A percentile compares a stretch with the other conserved stretches of the same genome.
Evolutionary conservation across 2,888 invertebrate genomes (phyloP).

Genomic region (Nomada lathburiana): DNA sequence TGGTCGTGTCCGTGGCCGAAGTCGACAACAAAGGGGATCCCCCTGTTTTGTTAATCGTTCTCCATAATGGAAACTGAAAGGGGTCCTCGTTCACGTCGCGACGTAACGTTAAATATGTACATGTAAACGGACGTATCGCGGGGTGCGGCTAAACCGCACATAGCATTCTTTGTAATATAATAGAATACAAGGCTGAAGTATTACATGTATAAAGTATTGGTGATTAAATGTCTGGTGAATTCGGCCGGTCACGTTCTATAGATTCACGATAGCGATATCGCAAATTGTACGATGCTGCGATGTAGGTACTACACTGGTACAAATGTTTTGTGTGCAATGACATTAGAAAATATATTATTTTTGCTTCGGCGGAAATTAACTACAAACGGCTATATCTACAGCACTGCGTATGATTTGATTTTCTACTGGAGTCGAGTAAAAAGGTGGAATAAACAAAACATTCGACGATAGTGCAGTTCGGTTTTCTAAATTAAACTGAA

Average conservation of each 20-base stretch:
- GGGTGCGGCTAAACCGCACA: conserved; percentile 25
- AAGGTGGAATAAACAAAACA: too few species aligned
- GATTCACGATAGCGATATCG: background rate
- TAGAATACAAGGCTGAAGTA: conserved; percentile 24
- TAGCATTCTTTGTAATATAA: conserved; percentile 43
- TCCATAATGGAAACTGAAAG: conserved; percentile 65
- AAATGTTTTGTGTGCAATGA: too few species aligned
- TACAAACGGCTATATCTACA: too few species aligned
- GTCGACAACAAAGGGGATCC: conserved; percentile 73
- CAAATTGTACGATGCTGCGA: background rate
- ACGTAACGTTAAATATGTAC: conserved; percentile 59
- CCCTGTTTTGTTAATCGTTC: conserved; percentile 65
- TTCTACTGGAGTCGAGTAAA: too few species aligned
- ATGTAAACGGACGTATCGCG: conserved; percentile 50
- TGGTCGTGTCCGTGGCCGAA: conserved; percentile 66
- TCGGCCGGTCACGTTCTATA: background rate
- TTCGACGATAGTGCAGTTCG: too few species aligned
- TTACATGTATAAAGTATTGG: conserved; percentile 4
- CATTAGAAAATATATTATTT: too few species aligned
- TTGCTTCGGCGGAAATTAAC: too few species aligned
- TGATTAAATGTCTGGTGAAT: conserved; percentile 23
- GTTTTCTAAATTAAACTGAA: too few species aligned
- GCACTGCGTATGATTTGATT: too few species aligned
- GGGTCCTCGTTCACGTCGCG: conserved; percentile 75
- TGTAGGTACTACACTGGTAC: too few species aligned